phyloP scores from a whole-genome alignment of 1,140 invertebrate genomes.

The Trichoplusia ni region DNA sequence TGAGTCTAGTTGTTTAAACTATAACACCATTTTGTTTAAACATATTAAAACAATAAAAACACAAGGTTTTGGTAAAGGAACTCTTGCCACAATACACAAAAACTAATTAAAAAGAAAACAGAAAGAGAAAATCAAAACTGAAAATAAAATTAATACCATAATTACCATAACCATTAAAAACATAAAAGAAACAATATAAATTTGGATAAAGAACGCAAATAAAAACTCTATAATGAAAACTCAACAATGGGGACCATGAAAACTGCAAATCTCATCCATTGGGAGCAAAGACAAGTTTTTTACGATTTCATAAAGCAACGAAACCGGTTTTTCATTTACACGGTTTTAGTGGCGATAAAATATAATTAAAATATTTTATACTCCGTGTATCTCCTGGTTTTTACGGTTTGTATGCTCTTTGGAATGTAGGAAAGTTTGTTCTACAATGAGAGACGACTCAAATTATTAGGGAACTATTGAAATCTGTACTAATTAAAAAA shows the following conservation, averaged over 20 bases:
- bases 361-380: constrained; percentile 80
- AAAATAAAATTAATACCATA: constrained; percentile 19
- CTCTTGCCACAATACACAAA: background rate
- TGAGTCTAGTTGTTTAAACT: no score
- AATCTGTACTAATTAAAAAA: no score
- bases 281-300: constrained; percentile 69
- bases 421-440: constrained; percentile 50
- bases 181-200: constrained; percentile 40
- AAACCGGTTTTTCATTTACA: constrained; percentile 78
- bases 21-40: no score
- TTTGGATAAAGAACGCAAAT: constrained; percentile 13
- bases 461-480: no score
- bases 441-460: constrained; percentile 37
- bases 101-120: constrained; percentile 18
- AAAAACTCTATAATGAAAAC: constrained; percentile 52
- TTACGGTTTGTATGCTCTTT: constrained; percentile 61
- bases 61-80: no score
- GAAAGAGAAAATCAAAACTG: constrained; percentile 12
- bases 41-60: no score
- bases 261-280: constrained; percentile 49
- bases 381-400: constrained; percentile 61
- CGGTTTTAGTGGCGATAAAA: constrained; percentile 75
- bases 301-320: constrained; percentile 70
- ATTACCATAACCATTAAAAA: constrained; percentile 28
- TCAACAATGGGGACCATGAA: constrained; percentile 71